phyloP scores from a whole-genome alignment of 2,797 vertebrate genomes.

The Pipistrellus nathusii region DNA sequence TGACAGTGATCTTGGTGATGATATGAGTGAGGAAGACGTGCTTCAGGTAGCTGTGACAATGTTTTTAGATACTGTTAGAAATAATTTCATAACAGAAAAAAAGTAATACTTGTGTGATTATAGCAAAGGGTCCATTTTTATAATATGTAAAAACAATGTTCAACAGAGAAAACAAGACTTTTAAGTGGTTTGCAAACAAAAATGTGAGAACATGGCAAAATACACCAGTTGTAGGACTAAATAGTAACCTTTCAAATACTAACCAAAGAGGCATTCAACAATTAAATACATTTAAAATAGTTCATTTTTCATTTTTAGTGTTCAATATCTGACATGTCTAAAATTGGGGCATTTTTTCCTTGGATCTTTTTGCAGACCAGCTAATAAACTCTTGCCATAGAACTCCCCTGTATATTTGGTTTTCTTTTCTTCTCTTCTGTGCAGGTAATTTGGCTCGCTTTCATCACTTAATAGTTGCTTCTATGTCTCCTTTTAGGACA shows the following conservation, averaged over 20 bases:
- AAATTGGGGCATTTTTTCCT: constrained; percentile 57
- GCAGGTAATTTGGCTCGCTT: constrained; percentile 35
- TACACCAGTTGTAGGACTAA: constrained; percentile 68
- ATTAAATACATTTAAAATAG: constrained; percentile 69
- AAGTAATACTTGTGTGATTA: constrained; percentile 85
- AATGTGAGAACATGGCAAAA: constrained; percentile 62
- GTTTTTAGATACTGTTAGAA: constrained; percentile 88
- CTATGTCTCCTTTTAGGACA: constrained; percentile 56
- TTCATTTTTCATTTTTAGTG: constrained; percentile 64
- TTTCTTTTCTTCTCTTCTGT: constrained; percentile 24
- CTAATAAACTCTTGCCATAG: constrained; percentile 57
- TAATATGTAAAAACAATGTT: constrained; percentile 75
- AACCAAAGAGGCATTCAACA: constrained; percentile 71
- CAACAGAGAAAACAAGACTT: constrained; percentile 57
- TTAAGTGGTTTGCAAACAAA: constrained; percentile 73
- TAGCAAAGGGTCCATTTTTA: constrained; percentile 85
- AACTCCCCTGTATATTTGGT: constrained; percentile 18
- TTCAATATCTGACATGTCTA: constrained; percentile 69
- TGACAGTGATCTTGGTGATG: constrained; percentile 72
- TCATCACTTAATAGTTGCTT: not conserved
- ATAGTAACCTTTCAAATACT: constrained; percentile 60
- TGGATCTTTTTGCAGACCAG: constrained; percentile 61
- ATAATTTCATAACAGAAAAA: constrained; percentile 84
- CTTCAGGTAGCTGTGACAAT: constrained; percentile 89
- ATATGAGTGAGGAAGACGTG: constrained; percentile 88